Conservation (phyloP, 2,113 vertebrate genomes). For the Labeo catla region DNA sequence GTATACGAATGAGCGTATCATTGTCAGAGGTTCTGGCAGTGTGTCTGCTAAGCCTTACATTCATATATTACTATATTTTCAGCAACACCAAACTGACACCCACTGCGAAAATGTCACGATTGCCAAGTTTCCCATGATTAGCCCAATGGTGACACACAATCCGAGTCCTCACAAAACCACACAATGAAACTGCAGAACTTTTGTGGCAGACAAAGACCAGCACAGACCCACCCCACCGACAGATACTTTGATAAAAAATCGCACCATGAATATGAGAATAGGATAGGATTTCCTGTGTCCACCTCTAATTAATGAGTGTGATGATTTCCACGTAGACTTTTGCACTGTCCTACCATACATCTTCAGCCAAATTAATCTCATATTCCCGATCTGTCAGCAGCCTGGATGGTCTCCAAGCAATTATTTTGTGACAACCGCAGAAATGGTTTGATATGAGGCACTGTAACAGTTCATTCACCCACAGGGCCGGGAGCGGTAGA, state of each 20-base stretch:
- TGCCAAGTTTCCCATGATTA: conserved; percentile 21
- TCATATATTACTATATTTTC: neutral
- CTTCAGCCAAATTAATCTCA: conserved; percentile 43
- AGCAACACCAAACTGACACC: neutral
- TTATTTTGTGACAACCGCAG: conserved; percentile 60
- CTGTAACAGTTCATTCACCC: conserved; percentile 50
- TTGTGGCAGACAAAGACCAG: neutral
- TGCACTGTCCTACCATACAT: conserved; percentile 33
- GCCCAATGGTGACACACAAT: conserved; percentile 12
- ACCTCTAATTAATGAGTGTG: conserved; percentile 39
- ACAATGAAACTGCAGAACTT: neutral
- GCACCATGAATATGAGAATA: conserved; percentile 16
- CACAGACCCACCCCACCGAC: neutral
- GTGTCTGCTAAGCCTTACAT: neutral
- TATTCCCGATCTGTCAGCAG: conserved; percentile 49
- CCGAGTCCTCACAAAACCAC: neutral
- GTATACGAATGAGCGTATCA: neutral
- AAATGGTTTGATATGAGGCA: conserved; percentile 51
- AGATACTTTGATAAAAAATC: conserved; percentile 34
- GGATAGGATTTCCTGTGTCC: conserved; percentile 21
- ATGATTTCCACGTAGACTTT: conserved; percentile 47
- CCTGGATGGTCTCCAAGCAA: conserved; percentile 57
- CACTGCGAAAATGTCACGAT: conserved; percentile 10
- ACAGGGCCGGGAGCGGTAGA: conserved; percentile 35
- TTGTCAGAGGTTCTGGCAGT: neutral